Conservation (phyloP, 2,888 invertebrate genomes). For the Drosophila rubida region DNA sequence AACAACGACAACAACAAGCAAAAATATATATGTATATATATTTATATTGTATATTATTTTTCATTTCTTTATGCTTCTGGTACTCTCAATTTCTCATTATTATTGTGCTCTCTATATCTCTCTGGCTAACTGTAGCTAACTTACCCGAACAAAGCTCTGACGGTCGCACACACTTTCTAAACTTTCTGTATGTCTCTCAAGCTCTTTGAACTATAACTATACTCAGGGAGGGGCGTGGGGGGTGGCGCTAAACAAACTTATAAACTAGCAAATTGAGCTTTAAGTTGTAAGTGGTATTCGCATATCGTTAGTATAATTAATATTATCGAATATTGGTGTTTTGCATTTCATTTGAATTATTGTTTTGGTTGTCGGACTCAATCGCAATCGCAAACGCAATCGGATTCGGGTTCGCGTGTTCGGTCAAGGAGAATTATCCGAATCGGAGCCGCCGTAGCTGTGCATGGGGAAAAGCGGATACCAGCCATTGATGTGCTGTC, state of each 20-base stretch:
- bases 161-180: slow-evolving; percentile 1
- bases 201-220: slow-evolving; percentile 51
- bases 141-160: slow-evolving; percentile 66
- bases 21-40: slow-evolving; percentile 45
- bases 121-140: slow-evolving; percentile 36
- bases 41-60: slow-evolving; percentile 9
- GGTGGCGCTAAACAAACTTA: slow-evolving; percentile 45
- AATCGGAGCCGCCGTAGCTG: slow-evolving; percentile 90
- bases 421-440: slow-evolving; percentile 85
- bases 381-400: not conserved
- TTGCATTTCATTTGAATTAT: slow-evolving; percentile 62
- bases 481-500: slow-evolving; percentile 94
- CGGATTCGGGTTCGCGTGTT: slow-evolving; percentile 68
- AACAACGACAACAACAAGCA: slow-evolving; percentile 56
- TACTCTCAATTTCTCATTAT: slow-evolving; percentile 55
- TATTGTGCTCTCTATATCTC: slow-evolving; percentile 64
- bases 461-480: slow-evolving; percentile 96
- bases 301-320: slow-evolving; percentile 25
- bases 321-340: slow-evolving; percentile 48
- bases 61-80: slow-evolving; percentile 34
- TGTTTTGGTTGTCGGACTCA: slow-evolving; percentile 43
- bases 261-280: slow-evolving; percentile 77
- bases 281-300: slow-evolving; percentile 51
- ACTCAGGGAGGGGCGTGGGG: not conserved
- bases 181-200: slow-evolving; percentile 25